Percentiles rank a stretch among this genome's conserved stretches.
Evolutionary conservation across 1,140 invertebrate genomes (phyloP).

Genomic region (Lasioglossum albipes): DNA sequence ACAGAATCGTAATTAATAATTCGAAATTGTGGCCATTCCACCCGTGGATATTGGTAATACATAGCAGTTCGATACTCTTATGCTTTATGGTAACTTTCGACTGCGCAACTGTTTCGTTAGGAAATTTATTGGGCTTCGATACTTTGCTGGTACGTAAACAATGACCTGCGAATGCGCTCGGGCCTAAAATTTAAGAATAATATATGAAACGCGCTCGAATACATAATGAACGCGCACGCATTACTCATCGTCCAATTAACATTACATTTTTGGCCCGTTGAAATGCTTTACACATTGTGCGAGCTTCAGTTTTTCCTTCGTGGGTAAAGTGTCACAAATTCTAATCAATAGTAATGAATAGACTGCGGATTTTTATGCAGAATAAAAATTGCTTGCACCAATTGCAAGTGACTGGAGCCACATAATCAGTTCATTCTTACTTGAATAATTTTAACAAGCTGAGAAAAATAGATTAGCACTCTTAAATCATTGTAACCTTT

Average conservation of each 20-base stretch:
- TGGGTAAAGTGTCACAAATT: too few species aligned
- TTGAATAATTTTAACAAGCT: too few species aligned
- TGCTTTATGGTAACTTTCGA: slow-evolving; percentile 35
- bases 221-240: background rate
- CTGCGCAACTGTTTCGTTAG: slow-evolving; percentile 34
- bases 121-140: slow-evolving; percentile 35
- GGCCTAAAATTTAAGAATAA: slow-evolving; percentile 1
- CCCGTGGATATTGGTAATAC: slow-evolving; percentile 39
- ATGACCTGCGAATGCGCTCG: background rate
- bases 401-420: too few species aligned
- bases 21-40: slow-evolving; percentile 47
- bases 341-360: too few species aligned
- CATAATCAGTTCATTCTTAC: too few species aligned
- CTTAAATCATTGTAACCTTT: too few species aligned
- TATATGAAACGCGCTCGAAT: background rate
- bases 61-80: slow-evolving; percentile 31
- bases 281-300: background rate
- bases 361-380: too few species aligned
- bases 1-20: slow-evolving; percentile 54
- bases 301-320: too few species aligned
- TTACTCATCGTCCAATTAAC: background rate
- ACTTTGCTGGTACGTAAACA: slow-evolving; percentile 38
- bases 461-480: too few species aligned
- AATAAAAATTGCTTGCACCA: too few species aligned
- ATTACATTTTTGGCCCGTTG: background rate